Base-by-base conservation (phyloP, 2,797 vertebrate genomes). In the Scyliorhinus canicula region DNA sequence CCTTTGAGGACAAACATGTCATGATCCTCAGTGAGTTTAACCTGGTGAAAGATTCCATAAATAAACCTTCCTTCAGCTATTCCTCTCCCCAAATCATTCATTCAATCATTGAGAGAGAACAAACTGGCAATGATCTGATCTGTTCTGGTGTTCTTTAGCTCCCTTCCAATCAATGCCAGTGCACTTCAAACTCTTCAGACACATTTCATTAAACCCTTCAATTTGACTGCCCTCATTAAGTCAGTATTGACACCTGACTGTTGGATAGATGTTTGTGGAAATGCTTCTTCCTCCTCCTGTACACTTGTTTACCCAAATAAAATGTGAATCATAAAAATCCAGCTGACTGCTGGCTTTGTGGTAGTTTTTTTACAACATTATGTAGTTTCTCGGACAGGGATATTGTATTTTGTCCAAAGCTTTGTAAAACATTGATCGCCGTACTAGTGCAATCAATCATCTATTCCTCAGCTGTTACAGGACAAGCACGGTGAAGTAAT, bases 351-450 rank as follows among this genome's bases (percentile, higher is more conserved):
- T 88, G 40, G 40, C 86, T 93, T 26, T 71, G 44, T 71, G 67
- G 65, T 8, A 71, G 35, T 14, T 16, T 26, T n/a, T 85, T 47
- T 31, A 93, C 24, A 60, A 63, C 57, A 24, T 63, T 50, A 44
- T 8, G 5, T 63, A 11, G 57, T 91, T 3, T 63, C 88, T 63
- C 21, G 88, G n/a, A 19, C 57, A 63, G 35, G 35, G 21, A 91
- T 88, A 88, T 57, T 60, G 55, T 88, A 35, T 60, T 88, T 91
- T 63, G 86, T n/a, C 55, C 57, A 40, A 91, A 91, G n/a, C n/a
- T 63, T 31, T 57, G 4, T 57, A 57, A 35, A n/a, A 88, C 24
- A 57, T 88, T 47, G 24, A 14, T 91, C 57, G 35, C 52, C 31
- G 9, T 47, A 2, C 19, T 12, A 60, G 35, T 40, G 19, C 2